Percentiles rank a stretch among this genome's conserved stretches.
Evolutionary conservation across 2,888 invertebrate species (phyloP).

Genomic region (Pyrocoelia pectoralis): DNA sequence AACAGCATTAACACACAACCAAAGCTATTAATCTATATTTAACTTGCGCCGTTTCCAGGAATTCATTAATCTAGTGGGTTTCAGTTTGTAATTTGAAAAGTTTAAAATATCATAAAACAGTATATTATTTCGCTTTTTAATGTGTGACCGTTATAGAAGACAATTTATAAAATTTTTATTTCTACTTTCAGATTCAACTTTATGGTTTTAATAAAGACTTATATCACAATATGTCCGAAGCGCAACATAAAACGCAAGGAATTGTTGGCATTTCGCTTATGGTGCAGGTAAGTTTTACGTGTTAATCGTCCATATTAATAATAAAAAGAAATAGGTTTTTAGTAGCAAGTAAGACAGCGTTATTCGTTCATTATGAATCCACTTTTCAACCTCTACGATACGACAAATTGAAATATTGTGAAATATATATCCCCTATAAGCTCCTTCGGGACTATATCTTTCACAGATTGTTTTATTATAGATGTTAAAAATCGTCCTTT

Average conservation of each 20-base stretch:
- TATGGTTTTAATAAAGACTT: constrained; percentile 97
- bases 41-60: constrained; percentile 9
- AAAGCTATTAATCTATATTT: constrained; percentile 11
- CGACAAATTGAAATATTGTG: no score
- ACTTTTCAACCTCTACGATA: no score
- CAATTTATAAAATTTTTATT: not conserved
- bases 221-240: constrained; percentile 96
- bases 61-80: constrained; percentile 9
- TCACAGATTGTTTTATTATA: no score
- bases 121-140: not conserved
- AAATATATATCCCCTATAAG: no score
- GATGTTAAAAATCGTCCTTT: no score
- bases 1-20: constrained; percentile 9
- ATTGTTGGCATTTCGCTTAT: constrained; percentile 94
- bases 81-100: not conserved
- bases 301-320: not conserved
- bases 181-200: constrained; percentile 84
- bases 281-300: constrained; percentile 79
- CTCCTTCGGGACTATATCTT: no score
- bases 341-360: no score
- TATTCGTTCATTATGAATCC: no score
- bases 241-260: constrained; percentile 96
- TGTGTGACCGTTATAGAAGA: not conserved
- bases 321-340: no score
- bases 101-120: constrained; percentile 3